Evolutionary conservation across 2,888 invertebrate genomes (phyloP).

Genomic region (Ophion obscuratus): DNA sequence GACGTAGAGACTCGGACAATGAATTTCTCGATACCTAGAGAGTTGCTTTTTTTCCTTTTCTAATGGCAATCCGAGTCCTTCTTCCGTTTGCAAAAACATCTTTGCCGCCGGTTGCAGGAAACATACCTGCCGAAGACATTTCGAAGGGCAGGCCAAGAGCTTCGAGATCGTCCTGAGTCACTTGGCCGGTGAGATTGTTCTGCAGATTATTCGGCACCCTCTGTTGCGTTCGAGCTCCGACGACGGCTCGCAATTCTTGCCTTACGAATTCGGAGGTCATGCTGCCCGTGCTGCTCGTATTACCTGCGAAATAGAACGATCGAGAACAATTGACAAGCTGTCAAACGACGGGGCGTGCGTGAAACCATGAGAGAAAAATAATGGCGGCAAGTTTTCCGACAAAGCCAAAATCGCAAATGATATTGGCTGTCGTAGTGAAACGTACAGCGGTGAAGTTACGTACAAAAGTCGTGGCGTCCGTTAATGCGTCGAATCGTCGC

Average conservation of each 20-base stretch:
- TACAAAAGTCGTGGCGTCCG: neutral
- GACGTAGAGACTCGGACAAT: neutral
- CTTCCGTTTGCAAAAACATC: constrained; percentile 64
- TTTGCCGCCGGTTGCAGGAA: constrained; percentile 24
- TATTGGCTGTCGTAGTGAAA: neutral
- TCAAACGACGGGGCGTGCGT: constrained; percentile 17
- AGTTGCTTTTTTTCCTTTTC: constrained; percentile 74
- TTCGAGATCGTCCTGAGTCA: constrained; percentile 88
- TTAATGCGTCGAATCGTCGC: neutral
- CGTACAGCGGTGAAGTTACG: neutral
- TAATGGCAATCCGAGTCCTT: neutral
- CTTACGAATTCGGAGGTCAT: constrained; percentile 95
- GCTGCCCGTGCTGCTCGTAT: constrained; percentile 85
- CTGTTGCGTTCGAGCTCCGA: constrained; percentile 90
- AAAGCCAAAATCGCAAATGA: constrained; percentile 5
- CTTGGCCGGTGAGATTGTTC: constrained; percentile 82
- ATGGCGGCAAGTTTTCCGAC: constrained; percentile 13
- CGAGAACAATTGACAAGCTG: neutral
- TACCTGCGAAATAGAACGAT: constrained; percentile 84
- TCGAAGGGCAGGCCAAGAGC: constrained; percentile 89
- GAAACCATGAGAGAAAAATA: constrained; percentile 22
- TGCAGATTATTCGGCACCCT: constrained; percentile 83
- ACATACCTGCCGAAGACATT: constrained; percentile 87
- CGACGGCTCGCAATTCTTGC: constrained; percentile 95
- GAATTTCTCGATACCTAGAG: neutral